phyloP scores from a whole-genome alignment of 2,888 invertebrate species.

The Pseudolycoriella hygida region DNA sequence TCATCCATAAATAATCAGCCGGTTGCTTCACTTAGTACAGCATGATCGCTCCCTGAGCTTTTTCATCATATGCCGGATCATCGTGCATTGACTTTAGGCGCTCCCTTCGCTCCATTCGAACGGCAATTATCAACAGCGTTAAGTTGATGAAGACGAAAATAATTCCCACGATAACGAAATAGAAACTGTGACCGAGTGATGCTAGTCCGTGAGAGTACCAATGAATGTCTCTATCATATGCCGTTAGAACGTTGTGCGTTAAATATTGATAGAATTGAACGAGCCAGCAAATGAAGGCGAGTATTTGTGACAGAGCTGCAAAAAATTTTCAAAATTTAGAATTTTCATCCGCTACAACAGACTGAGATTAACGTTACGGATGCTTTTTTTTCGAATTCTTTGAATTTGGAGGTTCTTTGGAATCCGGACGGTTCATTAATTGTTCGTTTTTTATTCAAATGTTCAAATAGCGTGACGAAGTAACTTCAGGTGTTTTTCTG shows the following conservation, averaged over 20 bases:
- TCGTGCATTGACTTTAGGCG: slow-evolving; percentile 18
- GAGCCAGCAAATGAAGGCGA: slow-evolving; percentile 65
- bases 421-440: no score
- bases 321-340: no score
- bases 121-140: slow-evolving; percentile 20
- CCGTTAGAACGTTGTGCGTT: slow-evolving; percentile 63
- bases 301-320: slow-evolving; percentile 54
- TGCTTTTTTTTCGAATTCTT: no score
- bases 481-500: no score
- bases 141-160: slow-evolving; percentile 24
- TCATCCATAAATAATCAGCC: no score
- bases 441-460: no score
- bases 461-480: no score
- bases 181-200: slow-evolving; percentile 74
- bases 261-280: slow-evolving; percentile 68
- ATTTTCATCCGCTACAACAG: no score
- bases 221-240: slow-evolving; percentile 56
- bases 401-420: no score
- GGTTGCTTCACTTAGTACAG: slow-evolving; percentile 18
- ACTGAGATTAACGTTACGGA: no score
- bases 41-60: slow-evolving; percentile 27
- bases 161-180: slow-evolving; percentile 29
- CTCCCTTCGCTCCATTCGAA: slow-evolving; percentile 19
- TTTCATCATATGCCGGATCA: slow-evolving; percentile 24
- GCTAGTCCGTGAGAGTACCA: slow-evolving; percentile 75